These are phyloP conservation scores for Mastomys natalensis DNA, from an alignment of 2,113 vertebrate species.

Conservation along the genomic window DNA sequence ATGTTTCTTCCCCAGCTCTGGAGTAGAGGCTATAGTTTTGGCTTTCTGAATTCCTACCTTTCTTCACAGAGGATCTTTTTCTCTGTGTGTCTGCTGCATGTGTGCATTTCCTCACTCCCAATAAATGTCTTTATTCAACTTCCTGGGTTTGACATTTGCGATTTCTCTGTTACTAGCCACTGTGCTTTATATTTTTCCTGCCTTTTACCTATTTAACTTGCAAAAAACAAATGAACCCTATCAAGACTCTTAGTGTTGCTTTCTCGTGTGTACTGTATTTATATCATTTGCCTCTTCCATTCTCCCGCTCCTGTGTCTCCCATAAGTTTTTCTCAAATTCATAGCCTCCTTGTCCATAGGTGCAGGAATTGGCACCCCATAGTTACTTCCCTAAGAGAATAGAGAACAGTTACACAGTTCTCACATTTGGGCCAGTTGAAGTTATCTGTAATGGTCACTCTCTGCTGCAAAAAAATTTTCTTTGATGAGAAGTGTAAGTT, in stretches of 20 bases:
- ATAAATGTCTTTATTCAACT: not conserved
- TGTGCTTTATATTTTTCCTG: not conserved
- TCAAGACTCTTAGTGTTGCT: not conserved
- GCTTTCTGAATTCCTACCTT: not conserved
- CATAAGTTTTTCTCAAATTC: not conserved
- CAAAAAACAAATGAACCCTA: not conserved
- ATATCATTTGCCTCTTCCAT: not conserved
- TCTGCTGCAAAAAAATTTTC: not conserved
- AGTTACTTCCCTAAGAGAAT: too few relatives aligned
- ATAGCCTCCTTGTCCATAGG: not conserved
- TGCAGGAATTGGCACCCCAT: too few relatives aligned
- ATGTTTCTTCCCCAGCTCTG: not conserved
- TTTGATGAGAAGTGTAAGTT: not conserved
- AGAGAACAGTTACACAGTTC: not conserved
- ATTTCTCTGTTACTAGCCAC: not conserved
- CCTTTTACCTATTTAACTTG: not conserved
- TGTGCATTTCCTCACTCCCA: not conserved
- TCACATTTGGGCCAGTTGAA: not conserved
- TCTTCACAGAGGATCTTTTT: not conserved
- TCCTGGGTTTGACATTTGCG: not conserved
- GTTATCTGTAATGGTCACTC: not conserved
- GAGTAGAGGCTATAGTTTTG: not conserved
- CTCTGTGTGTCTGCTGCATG: not conserved
- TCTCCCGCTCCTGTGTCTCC: not conserved
- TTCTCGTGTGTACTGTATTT: not conserved